Evolutionary conservation across 1,140 invertebrate species (phyloP), one percentile per base, ranked within the genome.

Genomic region (Mylabris phalerata): DNA sequence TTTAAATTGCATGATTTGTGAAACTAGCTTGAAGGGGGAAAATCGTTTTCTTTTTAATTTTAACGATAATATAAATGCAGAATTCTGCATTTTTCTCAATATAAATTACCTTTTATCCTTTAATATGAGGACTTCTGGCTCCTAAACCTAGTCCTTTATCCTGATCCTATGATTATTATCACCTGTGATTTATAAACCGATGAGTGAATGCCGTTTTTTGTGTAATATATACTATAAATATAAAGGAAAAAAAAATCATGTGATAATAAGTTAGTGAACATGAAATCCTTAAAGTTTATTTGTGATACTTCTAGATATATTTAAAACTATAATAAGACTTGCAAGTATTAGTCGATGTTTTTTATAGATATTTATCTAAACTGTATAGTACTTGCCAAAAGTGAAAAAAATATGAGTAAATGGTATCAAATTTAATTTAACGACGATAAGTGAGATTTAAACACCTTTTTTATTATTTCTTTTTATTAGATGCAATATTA

Each of bases 81-180:
- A 32, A 32, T 32, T 32, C 32, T 32, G 32, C 32, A 32, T 32
- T 45, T 52, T 25, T 42, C 25, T 54, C 10, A 19, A 19, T 47
- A 40, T 48, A 46, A 19, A 19, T 19, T 47, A 64, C 57, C 65
- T 63, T 64, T 59, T 54, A 63, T 64, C 65, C 63, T 65, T 65
- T 11, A 19, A 32, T 32, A 63, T 61, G 67, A 69, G 65, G 67
- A 65, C 67, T 69, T 69, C 67, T 69, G 67, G 65, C 62, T 69
- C 65, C 65, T 67, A 60, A 50, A 65, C 61, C 64, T 65, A 58
- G 61, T 67, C 66, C 66, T 59, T 52, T 55, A 57, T 63, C 58
- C 27, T 49, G 13, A 59, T 65, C 60, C 60, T 60, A 47, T 52
- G 43, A 60, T 39, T 48, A 52, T 58, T 46, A 41, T 57, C 46